Evolutionary conservation across 2,888 invertebrate genomes (phyloP).

Genomic region (Monochamus alternatus): DNA sequence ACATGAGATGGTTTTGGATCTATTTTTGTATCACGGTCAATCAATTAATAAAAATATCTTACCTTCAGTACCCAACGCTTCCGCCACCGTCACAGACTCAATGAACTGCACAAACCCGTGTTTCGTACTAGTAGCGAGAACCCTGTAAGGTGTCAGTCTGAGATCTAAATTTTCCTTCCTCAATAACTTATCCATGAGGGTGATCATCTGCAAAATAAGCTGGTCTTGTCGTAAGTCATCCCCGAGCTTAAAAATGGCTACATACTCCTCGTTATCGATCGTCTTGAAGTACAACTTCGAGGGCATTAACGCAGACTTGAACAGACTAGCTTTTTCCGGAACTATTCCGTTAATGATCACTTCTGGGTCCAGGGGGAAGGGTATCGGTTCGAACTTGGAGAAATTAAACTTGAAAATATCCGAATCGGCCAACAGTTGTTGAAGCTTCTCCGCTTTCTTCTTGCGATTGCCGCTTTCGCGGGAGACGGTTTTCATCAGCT

Average conservation of each 20-base stretch:
- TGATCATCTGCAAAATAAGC: constrained; percentile 97
- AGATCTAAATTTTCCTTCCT: constrained; percentile 96
- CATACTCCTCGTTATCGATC: constrained; percentile 87
- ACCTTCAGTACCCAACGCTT: constrained; percentile 89
- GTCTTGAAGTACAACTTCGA: constrained; percentile 91
- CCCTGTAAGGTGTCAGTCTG: constrained; percentile 95
- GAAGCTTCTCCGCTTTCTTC: constrained; percentile 92
- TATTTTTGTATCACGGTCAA: too few relatives aligned
- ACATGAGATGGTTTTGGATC: too few relatives aligned
- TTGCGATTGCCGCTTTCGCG: constrained; percentile 93
- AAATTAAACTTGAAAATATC: constrained; percentile 91
- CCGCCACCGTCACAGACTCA: constrained; percentile 93
- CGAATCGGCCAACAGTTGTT: constrained; percentile 85
- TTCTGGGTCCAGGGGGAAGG: constrained; percentile 95
- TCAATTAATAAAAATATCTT: constrained; percentile 10
- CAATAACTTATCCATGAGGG: constrained; percentile 96
- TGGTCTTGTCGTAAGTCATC: constrained; percentile 99
- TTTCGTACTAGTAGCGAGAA: constrained; percentile 94
- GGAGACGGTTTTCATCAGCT: constrained; percentile 89
- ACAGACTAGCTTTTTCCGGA: constrained; percentile 91
- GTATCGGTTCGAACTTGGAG: constrained; percentile 91
- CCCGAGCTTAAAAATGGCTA: constrained; percentile 97
- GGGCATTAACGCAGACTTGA: constrained; percentile 98
- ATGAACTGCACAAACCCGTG: constrained; percentile 98
- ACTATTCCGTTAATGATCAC: constrained; percentile 88